Evolutionary conservation across 2,113 vertebrate genomes (phyloP).

Genomic region (Struthidea cinerea): DNA sequence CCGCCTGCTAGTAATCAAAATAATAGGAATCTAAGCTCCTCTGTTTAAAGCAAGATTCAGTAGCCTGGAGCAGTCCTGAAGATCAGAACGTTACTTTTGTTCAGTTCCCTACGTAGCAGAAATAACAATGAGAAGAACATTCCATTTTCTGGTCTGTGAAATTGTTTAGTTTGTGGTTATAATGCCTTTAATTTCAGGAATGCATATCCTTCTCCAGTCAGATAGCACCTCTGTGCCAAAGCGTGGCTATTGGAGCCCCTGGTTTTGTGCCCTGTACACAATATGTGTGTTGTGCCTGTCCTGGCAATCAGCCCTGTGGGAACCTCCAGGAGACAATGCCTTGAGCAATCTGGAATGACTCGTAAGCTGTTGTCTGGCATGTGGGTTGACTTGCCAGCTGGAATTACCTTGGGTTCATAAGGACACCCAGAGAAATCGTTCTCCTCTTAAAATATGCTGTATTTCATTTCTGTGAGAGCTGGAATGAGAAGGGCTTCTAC

Average conservation of each 20-base stretch:
- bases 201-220: neutral
- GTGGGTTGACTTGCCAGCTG: neutral
- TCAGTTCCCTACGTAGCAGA: neutral
- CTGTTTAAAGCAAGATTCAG: neutral
- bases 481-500: neutral
- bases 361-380: neutral
- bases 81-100: neutral
- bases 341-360: neutral
- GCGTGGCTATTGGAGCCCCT: neutral
- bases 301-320: neutral
- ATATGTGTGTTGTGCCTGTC: rapidly evolving
- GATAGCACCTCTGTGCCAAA: neutral
- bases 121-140: neutral
- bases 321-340: rapidly evolving
- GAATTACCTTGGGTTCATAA: neutral
- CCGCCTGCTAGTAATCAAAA: neutral
- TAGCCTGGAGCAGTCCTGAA: neutral
- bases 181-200: neutral
- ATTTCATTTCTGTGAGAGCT: neutral
- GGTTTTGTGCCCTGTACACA: rapidly evolving
- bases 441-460: neutral
- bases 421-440: neutral
- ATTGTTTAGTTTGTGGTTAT: neutral
- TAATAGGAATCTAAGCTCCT: neutral
- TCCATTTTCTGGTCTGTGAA: neutral